phyloP scores from a whole-genome alignment of 1,140 invertebrate genomes.

The Venturia canescens region DNA sequence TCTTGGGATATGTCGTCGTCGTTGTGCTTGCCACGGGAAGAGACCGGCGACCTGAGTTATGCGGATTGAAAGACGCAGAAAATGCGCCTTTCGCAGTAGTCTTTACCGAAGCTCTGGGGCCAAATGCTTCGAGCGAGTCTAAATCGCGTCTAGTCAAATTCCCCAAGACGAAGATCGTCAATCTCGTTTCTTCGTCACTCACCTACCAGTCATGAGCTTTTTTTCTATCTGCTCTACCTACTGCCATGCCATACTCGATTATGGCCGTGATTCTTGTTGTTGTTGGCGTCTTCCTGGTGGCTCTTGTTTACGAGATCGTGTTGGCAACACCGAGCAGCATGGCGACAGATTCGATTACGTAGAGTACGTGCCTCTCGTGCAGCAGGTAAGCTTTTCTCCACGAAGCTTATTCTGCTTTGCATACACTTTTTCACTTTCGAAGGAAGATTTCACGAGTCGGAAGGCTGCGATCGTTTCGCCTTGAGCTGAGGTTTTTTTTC shows the following conservation, averaged over 20 bases:
- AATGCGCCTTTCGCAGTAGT: slow-evolving; percentile 7
- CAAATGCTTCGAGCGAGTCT: neutral
- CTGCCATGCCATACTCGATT: slow-evolving; percentile 36
- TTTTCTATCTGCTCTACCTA: slow-evolving; percentile 56
- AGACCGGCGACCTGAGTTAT: neutral
- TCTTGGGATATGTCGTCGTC: neutral
- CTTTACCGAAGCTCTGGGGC: neutral
- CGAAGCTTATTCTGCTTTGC: slow-evolving; percentile 2
- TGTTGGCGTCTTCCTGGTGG: slow-evolving; percentile 23
- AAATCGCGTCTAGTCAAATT: slow-evolving; percentile 3
- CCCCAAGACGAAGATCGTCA: slow-evolving; percentile 8
- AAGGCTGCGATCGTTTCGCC: neutral
- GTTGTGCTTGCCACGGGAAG: neutral
- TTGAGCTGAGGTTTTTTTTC: neutral
- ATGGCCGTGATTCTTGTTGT: slow-evolving; percentile 1
- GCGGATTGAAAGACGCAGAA: slow-evolving; percentile 13
- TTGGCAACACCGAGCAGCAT: slow-evolving; percentile 34
- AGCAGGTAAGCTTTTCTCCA: slow-evolving; percentile 60
- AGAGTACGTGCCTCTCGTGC: slow-evolving; percentile 64
- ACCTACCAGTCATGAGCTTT: slow-evolving; percentile 46
- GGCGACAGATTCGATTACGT: slow-evolving; percentile 67
- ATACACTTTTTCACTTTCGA: neutral
- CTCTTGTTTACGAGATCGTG: slow-evolving; percentile 51
- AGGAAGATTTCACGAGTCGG: neutral
- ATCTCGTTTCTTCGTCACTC: neutral